A percentile compares a stretch with the other conserved stretches of the same genome.
Evolutionary conservation across 2,888 invertebrate species (phyloP).

Genomic region (Chymomyza caudatula): DNA sequence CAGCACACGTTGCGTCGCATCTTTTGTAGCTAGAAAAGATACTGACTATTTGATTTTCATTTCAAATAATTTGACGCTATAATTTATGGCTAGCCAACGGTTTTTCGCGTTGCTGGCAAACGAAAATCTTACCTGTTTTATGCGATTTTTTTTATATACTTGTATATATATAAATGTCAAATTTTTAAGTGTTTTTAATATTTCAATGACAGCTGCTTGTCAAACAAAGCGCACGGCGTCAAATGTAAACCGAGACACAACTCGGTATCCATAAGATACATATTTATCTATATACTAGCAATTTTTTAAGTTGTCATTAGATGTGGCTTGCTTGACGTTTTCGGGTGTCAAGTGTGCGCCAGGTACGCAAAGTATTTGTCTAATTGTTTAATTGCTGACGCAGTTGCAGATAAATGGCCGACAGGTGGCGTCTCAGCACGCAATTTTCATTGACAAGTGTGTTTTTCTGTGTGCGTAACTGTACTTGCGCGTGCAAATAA

Average conservation of each 20-base stretch:
- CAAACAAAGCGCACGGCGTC: slow-evolving; percentile 37
- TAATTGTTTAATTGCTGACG: slow-evolving; percentile 60
- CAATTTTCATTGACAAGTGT: slow-evolving; percentile 40
- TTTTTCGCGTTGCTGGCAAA: slow-evolving; percentile 31
- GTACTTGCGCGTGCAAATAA: slow-evolving; percentile 24
- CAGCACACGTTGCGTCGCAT: background rate
- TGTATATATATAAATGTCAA: slow-evolving; percentile 52
- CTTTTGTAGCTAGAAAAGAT: background rate
- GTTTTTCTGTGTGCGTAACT: background rate
- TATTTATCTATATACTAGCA: background rate
- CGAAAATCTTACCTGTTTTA: slow-evolving; percentile 6
- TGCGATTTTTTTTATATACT: slow-evolving; percentile 18
- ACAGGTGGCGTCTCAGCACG: slow-evolving; percentile 55
- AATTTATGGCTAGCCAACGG: slow-evolving; percentile 48
- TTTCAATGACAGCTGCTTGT: slow-evolving; percentile 70
- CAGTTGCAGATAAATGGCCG: slow-evolving; percentile 60
- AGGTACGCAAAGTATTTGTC: slow-evolving; percentile 12
- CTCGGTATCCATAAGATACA: background rate
- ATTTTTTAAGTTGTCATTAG: background rate
- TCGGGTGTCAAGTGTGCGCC: background rate
- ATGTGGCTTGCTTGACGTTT: background rate
- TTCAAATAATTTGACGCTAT: slow-evolving; percentile 30
- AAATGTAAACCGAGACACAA: slow-evolving; percentile 53
- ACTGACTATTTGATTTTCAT: slow-evolving; percentile 20
- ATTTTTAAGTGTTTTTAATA: slow-evolving; percentile 71